These are phyloP conservation scores for Paedocypris micromegethes DNA, from an alignment of 2,797 vertebrate genomes.

Conservation along the genomic window DNA sequence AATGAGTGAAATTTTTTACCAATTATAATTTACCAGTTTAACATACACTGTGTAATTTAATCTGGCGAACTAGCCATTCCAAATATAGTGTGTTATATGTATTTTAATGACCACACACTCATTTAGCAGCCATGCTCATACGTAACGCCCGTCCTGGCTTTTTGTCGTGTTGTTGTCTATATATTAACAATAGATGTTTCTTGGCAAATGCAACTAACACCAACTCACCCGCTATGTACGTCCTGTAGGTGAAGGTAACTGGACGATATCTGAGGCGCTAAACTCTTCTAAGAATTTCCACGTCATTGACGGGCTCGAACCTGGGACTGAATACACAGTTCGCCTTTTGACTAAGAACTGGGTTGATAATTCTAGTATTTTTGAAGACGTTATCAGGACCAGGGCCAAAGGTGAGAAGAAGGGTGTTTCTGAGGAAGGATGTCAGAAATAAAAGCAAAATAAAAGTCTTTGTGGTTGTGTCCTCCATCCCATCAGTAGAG, in stretches of 20 bases:
- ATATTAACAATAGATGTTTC: conserved; percentile 6
- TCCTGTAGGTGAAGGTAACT: conserved; percentile 78
- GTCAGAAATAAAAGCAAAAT: conserved; percentile 1
- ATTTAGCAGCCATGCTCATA: conserved; percentile 17
- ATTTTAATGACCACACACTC: no score
- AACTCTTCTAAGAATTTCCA: conserved; percentile 79
- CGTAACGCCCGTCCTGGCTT: no score
- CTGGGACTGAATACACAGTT: conserved; percentile 79
- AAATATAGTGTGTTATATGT: no score
- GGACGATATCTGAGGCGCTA: conserved; percentile 77
- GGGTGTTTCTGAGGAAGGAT: not conserved
- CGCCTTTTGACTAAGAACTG: conserved; percentile 81
- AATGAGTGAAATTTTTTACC: no score
- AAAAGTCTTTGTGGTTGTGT: conserved; percentile 1
- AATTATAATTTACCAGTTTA: no score
- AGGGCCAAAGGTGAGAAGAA: conserved; percentile 80
- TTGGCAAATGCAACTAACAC: conserved; percentile 41
- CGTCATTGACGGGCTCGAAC: conserved; percentile 78
- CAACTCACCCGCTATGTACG: conserved; percentile 60
- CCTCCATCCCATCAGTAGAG: conserved; percentile 19
- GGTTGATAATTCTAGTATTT: conserved; percentile 87
- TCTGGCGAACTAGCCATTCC: no score
- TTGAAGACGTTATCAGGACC: conserved; percentile 85
- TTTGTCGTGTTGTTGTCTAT: conserved; percentile 3
- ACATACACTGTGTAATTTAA: no score